Evolutionary conservation across 2,797 vertebrate genomes (phyloP).

Genomic region (Capromys pilorides): DNA sequence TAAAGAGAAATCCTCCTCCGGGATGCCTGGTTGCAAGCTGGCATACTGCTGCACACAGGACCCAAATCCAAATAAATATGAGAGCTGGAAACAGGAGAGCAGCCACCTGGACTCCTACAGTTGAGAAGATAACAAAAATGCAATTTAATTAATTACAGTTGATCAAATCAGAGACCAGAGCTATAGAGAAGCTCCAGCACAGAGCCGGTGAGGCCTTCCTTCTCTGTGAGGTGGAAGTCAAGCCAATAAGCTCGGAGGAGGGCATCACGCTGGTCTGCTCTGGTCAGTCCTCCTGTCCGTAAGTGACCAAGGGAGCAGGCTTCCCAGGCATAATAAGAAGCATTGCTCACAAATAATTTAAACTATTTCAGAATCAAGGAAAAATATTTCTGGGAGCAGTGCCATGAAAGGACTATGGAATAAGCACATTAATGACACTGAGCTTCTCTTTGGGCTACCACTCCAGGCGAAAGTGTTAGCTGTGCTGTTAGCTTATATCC

Average conservation of each 20-base stretch:
- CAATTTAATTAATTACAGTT: slow-evolving; percentile 43
- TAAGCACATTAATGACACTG: not conserved
- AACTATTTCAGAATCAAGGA: not conserved
- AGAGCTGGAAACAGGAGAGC: slow-evolving; percentile 54
- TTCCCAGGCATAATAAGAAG: slow-evolving; percentile 62
- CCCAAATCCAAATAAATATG: slow-evolving; percentile 71
- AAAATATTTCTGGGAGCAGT: not conserved
- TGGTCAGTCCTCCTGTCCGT: slow-evolving; percentile 79
- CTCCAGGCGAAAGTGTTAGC: not conserved
- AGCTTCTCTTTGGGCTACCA: not conserved
- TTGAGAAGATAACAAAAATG: slow-evolving; percentile 43
- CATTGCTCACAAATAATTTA: not conserved
- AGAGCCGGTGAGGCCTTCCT: slow-evolving; percentile 30
- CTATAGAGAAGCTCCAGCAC: not conserved
- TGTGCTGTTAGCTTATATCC: not conserved
- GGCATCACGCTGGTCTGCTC: slow-evolving; percentile 76
- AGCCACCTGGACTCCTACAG: not conserved
- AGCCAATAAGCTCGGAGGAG: slow-evolving; percentile 72
- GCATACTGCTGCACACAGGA: slow-evolving; percentile 81
- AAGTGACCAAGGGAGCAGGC: slow-evolving; percentile 75
- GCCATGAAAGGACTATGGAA: not conserved
- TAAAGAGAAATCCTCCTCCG: slow-evolving; percentile 74
- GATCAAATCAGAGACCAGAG: slow-evolving; percentile 65
- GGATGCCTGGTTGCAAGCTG: slow-evolving; percentile 74
- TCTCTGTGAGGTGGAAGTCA: slow-evolving; percentile 61